Evolutionary conservation across 2,113 vertebrate genomes (phyloP), one percentile per base, ranked within the genome.

Genomic region (Entomyzon cyanotis): DNA sequence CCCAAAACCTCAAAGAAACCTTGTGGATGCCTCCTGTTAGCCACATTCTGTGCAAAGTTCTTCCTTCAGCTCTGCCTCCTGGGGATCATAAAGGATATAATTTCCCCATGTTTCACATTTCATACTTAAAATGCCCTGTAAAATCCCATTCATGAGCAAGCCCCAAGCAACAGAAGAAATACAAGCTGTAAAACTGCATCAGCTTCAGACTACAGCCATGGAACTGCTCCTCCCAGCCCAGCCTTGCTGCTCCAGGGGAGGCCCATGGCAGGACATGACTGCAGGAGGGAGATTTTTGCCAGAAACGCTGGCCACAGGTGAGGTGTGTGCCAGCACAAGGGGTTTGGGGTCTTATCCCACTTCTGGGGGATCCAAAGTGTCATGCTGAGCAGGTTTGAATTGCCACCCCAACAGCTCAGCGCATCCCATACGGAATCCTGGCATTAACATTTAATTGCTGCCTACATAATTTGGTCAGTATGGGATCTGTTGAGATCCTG

Each of bases 301-400:
- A 52, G 22, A 16, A 13, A 69, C 0, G 0, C 31, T 79, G 74
- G 22, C 20, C 47, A 23, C 1, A 1, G 65, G 14, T 7, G 28
- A 79, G 41, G 28, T 7, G 1, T 3, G 23, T 68, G 49, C 9
- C 35, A 94, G 41, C 10, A 71, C 23, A 64, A 1, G 0, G 3
- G 24, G 12, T 69, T 2, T 70, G 46, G 76, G 39, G 82, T 23
- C 22, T 31, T 18, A 44, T 30, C 24, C 33, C 31, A 27, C 44
- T 39, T 16, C n/a, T 37, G 24, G 25, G 19, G 42, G 5, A 59
- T 24, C 65, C 44, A 63, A 55, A 82, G 11, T 25, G 28, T 46
- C 5, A 3, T 62, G 30, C 39, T 73, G 41, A 83, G 35, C 46
- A 59, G 71, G 18, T n/a, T 27, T 64, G 60, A 89, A 30, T 15